Percentiles rank a stretch among this genome's conserved stretches.
phyloP scores from a whole-genome alignment of 2,113 vertebrate species.

The Corvus moneduloides region DNA sequence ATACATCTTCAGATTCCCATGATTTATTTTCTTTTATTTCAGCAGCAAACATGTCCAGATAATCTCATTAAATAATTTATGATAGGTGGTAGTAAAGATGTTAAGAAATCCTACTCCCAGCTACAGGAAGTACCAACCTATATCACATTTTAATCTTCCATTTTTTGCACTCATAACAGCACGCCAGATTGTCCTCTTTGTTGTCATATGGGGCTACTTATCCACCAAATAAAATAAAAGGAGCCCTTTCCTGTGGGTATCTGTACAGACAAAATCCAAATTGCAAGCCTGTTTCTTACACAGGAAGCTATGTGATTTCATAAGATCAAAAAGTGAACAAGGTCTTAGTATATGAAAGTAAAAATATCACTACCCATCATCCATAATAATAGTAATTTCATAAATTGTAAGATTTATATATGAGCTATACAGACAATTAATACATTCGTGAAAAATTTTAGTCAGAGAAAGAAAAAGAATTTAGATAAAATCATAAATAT shows the following conservation, averaged over 20 bases:
- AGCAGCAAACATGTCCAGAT: background rate
- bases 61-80: background rate
- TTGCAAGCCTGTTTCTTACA: background rate
- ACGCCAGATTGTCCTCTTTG: background rate
- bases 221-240: background rate
- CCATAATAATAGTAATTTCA: background rate
- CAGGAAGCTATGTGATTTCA: background rate
- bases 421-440: background rate
- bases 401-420: background rate
- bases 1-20: background rate
- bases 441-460: background rate
- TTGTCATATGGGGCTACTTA: background rate
- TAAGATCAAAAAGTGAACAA: background rate
- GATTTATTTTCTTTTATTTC: background rate
- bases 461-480: background rate
- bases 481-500: background rate
- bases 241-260: accelerated
- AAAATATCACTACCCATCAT: background rate
- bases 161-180: background rate
- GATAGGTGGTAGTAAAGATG: background rate
- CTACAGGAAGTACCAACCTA: background rate
- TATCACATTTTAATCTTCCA: background rate
- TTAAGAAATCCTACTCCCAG: background rate
- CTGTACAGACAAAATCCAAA: background rate
- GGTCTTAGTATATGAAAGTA: background rate